Evolutionary conservation across 2,888 invertebrate genomes (phyloP).

Genomic region (Phortica okadai): DNA sequence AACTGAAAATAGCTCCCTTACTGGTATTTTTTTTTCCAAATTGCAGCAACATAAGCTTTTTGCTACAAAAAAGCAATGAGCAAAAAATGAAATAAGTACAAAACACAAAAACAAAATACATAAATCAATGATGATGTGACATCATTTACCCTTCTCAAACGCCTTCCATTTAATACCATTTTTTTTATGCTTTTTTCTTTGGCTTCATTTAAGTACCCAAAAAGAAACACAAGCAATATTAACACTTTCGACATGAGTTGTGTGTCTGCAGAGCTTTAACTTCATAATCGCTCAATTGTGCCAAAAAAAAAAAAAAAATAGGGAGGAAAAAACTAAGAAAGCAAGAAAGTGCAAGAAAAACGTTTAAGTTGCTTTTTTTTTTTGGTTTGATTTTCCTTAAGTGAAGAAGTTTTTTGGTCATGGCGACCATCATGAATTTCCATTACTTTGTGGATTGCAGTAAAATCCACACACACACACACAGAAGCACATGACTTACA

Average conservation of each 20-base stretch:
- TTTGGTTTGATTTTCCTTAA: background rate
- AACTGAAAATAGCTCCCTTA: no score
- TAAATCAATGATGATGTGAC: no score
- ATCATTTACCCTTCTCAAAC: no score
- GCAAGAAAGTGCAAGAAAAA: background rate
- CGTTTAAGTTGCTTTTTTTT: background rate
- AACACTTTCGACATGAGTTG: background rate
- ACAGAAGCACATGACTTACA: background rate
- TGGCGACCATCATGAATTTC: constrained; percentile 56
- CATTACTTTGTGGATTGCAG: constrained; percentile 55
- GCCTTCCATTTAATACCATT: background rate
- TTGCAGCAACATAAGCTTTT: no score
- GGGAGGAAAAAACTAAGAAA: background rate
- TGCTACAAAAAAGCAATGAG: no score
- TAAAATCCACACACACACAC: constrained; percentile 29
- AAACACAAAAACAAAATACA: no score
- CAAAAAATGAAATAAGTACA: no score
- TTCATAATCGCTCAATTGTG: constrained; percentile 19
- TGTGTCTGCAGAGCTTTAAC: background rate
- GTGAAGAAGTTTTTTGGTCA: constrained; percentile 4
- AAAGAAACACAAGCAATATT: background rate
- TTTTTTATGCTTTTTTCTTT: background rate
- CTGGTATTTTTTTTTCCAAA: no score
- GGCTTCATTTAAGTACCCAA: background rate
- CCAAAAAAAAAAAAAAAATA: background rate